Conservation (phyloP, 2,113 vertebrate species). For the Hippocampus comes region DNA sequence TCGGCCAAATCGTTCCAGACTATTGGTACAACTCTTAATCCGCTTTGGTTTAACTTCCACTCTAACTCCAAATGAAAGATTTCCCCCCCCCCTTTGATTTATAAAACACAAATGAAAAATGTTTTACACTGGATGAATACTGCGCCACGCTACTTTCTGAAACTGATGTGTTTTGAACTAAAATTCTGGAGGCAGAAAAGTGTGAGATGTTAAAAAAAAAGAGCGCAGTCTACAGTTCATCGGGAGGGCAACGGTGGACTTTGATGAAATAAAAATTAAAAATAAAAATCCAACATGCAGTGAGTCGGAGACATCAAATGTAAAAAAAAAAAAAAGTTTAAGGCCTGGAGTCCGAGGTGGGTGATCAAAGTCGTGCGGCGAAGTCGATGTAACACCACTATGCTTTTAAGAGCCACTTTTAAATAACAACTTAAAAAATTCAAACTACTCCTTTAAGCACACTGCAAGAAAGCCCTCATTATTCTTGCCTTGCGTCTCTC, state of each 20-base stretch:
- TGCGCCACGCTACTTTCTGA: neutral
- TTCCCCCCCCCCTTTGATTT: neutral
- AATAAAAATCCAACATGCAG: conserved; percentile 22
- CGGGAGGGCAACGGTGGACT: conserved; percentile 35
- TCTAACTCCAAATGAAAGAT: too few species aligned
- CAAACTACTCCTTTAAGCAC: conserved; percentile 2
- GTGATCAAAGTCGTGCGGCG: conserved; percentile 27
- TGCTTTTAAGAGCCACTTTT: conserved; percentile 13
- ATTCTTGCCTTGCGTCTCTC: conserved; percentile 41
- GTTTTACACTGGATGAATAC: neutral
- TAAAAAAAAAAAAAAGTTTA: neutral
- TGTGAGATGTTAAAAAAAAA: neutral
- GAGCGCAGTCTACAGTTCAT: conserved; percentile 40
- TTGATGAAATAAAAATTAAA: conserved; percentile 12
- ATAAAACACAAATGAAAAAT: neutral
- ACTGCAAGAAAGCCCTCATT: neutral
- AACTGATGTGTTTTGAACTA: neutral
- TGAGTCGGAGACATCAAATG: conserved; percentile 2
- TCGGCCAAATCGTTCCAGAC: neutral
- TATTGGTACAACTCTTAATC: too few species aligned
- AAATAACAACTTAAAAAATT: conserved; percentile 3
- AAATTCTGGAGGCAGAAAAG: conserved; percentile 20
- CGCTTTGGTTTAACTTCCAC: too few species aligned
- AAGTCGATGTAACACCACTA: conserved; percentile 4
- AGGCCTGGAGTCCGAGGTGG: neutral